Evolutionary conservation across 2,888 invertebrate genomes (phyloP), one percentile per base, ranked within the genome.

Genomic region (Laothoe populi): DNA sequence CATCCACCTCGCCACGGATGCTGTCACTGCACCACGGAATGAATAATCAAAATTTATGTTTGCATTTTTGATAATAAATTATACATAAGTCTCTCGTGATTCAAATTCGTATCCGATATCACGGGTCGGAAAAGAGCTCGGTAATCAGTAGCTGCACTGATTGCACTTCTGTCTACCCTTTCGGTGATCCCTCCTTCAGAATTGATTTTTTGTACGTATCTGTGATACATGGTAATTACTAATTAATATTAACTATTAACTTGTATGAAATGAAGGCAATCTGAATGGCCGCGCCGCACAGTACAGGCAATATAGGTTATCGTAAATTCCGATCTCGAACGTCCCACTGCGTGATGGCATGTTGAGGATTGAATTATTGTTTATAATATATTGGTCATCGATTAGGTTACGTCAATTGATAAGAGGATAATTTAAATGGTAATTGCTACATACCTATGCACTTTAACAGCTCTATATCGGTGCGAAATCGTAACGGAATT

Each of bases 261-360:
- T 4, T n/a, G 44, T 44, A 19, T 44, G 44, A 19, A 44, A 3
- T 44, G n/a, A 5, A 16, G 16, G 16, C 19, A 3, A 19, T 16
- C 44, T 13, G 19, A 16, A 8, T 53, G n/a, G 31, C 53, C 5
- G 4, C 1, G 2, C 7, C 7, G 4, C 26, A 26, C 26, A n/a
- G n/a, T 31, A 31, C 19, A 4, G 53, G 10, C 53, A 8, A 53
- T 53, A 26, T 53, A 19, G 53, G 53, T 53, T 53, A 53, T 53
- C 53, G 19, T 10, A 53, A 53, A 53, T 53, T 53, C 53, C 31
- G 31, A 53, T 53, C 53, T 31, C 53, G 31, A 53, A 31, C 53
- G 31, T 35, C 21, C 10, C 11, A 19, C 10, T 31, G 53, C 26
- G 53, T 16, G 31, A 31, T 10, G 53, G 26, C 31, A 31, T 16